phyloP scores from a whole-genome alignment of 2,797 vertebrate genomes.

The Acomys russatus region DNA sequence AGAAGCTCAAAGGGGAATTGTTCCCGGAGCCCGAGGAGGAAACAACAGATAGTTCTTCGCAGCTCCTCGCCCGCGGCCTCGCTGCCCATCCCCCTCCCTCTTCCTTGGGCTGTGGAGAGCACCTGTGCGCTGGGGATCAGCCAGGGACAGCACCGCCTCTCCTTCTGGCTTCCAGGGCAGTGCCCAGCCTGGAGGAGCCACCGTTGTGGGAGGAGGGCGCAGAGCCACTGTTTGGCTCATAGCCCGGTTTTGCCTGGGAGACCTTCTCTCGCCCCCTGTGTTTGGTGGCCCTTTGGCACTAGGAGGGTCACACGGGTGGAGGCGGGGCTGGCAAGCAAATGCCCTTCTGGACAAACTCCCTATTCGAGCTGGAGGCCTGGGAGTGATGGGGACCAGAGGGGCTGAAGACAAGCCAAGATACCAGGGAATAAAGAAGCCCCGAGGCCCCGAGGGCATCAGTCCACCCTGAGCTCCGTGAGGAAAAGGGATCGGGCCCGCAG shows the following conservation, averaged over 20 bases:
- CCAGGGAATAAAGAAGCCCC: accelerated
- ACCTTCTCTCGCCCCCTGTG: not conserved
- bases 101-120: not conserved
- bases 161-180: not conserved
- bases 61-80: not conserved
- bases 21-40: constrained; percentile 85
- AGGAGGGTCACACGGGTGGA: not conserved
- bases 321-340: not conserved
- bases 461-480: not conserved
- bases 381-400: too few relatives aligned
- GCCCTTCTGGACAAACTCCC: not conserved
- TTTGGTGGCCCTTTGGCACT: not conserved
- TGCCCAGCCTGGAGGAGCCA: not conserved
- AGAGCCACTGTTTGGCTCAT: constrained; percentile 21
- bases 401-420: not conserved
- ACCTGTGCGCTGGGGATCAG: constrained; percentile 33
- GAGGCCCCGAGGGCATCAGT: not conserved
- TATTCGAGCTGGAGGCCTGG: accelerated
- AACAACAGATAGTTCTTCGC: constrained; percentile 84
- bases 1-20: constrained; percentile 89
- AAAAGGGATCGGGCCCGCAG: not conserved
- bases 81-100: not conserved
- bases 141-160: not conserved
- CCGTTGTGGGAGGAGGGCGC: not conserved
- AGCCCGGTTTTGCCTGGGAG: not conserved